Conservation (phyloP, 2,797 vertebrate species). For the Bradypodion pumilum region DNA sequence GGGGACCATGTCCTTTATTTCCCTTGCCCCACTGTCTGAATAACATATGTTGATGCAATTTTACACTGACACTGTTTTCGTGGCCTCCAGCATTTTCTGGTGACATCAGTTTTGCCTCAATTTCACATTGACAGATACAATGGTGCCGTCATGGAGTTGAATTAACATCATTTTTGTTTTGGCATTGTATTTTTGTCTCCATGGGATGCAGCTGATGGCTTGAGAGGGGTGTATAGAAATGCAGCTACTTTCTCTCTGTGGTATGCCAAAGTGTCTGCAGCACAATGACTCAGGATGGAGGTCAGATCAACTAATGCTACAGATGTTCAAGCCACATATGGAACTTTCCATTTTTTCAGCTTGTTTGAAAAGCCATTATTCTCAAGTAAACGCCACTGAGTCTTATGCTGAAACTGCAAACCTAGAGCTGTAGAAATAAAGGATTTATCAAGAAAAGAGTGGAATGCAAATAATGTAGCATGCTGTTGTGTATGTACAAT, state of each 20-base stretch:
- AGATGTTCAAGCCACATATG: neutral
- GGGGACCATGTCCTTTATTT: neutral
- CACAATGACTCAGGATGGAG: neutral
- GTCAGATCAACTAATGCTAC: neutral
- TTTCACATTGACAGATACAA: neutral
- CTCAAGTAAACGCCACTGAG: neutral
- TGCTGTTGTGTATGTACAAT: too few species aligned
- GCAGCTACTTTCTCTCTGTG: neutral
- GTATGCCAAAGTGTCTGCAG: neutral
- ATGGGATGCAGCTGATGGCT: neutral
- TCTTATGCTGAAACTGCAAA: neutral
- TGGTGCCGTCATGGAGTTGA: neutral
- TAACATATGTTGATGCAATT: neutral
- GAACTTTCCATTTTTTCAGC: neutral
- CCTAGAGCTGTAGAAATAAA: neutral
- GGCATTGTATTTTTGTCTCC: neutral
- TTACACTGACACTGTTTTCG: neutral
- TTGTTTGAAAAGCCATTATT: neutral
- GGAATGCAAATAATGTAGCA: neutral
- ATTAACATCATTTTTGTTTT: conserved; percentile 20
- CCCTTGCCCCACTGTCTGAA: neutral
- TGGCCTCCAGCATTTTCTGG: neutral
- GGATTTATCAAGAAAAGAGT: neutral
- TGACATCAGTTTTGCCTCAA: conserved; percentile 9
- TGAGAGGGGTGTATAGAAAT: neutral